These are phyloP conservation scores for Pao palembangensis DNA, from an alignment of 2,113 vertebrate genomes.

Conservation along the genomic window DNA sequence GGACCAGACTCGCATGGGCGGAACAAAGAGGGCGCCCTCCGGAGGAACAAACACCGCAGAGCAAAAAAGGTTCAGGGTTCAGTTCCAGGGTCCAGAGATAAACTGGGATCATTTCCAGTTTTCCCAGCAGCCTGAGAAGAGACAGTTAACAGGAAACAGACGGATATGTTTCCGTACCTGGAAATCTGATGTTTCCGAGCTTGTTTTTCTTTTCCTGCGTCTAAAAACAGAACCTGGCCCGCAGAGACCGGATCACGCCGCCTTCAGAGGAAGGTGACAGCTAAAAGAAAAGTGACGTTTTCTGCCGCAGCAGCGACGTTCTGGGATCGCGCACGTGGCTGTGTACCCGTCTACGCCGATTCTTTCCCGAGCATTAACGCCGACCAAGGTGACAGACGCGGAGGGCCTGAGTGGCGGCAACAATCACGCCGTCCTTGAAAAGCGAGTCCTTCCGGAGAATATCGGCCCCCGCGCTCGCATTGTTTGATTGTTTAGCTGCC, in stretches of 20 bases:
- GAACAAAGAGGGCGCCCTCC: too few relatives aligned
- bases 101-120: too few relatives aligned
- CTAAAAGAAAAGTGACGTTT: conserved; percentile 42
- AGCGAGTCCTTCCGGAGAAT: conserved; percentile 24
- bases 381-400: conserved; percentile 15
- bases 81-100: too few relatives aligned
- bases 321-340: not conserved
- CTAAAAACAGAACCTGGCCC: conserved; percentile 46
- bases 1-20: too few relatives aligned
- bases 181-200: conserved; percentile 48
- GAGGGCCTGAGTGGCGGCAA: conserved; percentile 39
- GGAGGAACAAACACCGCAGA: too few relatives aligned
- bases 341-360: not conserved
- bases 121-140: too few relatives aligned
- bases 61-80: too few relatives aligned
- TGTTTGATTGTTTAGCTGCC: conserved; percentile 47
- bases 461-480: conserved; percentile 21
- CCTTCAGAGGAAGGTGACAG: conserved; percentile 49
- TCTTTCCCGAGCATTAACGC: conserved; percentile 14
- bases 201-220: conserved; percentile 24
- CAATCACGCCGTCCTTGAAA: conserved; percentile 50
- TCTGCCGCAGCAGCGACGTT: conserved; percentile 12
- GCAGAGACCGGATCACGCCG: conserved; percentile 26
- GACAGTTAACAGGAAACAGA: too few relatives aligned
- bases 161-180: conserved; percentile 16